phyloP scores from a whole-genome alignment of 2,888 invertebrate genomes.

The Spisula solida region DNA sequence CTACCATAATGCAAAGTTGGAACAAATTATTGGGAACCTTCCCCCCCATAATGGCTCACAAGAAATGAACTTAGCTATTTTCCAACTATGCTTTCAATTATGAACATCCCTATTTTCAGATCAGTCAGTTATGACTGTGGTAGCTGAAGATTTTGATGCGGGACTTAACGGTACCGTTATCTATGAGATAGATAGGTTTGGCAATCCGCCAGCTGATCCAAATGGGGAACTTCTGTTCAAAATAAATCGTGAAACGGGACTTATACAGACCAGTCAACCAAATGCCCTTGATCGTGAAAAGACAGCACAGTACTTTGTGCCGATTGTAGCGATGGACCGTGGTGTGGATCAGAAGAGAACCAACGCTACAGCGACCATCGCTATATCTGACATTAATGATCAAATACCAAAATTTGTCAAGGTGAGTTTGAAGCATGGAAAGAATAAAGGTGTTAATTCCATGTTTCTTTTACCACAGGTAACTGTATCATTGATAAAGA shows the following conservation, averaged over 20 bases:
- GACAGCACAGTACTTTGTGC: conserved; percentile 92
- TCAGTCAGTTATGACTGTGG: conserved; percentile 83
- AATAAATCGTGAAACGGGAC: conserved; percentile 82
- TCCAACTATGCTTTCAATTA: too few species aligned
- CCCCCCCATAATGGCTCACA: too few species aligned
- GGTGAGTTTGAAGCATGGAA: conserved; percentile 29
- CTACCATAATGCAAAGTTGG: too few species aligned
- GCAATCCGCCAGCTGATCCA: conserved; percentile 74
- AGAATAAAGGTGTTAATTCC: too few species aligned
- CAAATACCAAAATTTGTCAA: conserved; percentile 85
- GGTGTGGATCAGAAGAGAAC: conserved; percentile 80
- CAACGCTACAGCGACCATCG: conserved; percentile 87
- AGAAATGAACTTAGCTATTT: too few species aligned
- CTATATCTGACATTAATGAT: conserved; percentile 88
- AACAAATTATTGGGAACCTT: too few species aligned
- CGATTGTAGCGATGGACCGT: conserved; percentile 96
- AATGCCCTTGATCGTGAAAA: conserved; percentile 83
- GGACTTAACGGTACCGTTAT: conserved; percentile 94
- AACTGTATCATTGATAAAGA: too few species aligned
- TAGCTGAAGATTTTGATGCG: conserved; percentile 84
- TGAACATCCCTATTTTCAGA: conserved; percentile 35
- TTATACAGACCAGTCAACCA: conserved; percentile 80
- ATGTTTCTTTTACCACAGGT: too few species aligned
- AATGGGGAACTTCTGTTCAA: conserved; percentile 74
- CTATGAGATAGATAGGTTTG: conserved; percentile 73